Evolutionary conservation across 2,888 invertebrate species (phyloP).

Genomic region (Cryptus armator): DNA sequence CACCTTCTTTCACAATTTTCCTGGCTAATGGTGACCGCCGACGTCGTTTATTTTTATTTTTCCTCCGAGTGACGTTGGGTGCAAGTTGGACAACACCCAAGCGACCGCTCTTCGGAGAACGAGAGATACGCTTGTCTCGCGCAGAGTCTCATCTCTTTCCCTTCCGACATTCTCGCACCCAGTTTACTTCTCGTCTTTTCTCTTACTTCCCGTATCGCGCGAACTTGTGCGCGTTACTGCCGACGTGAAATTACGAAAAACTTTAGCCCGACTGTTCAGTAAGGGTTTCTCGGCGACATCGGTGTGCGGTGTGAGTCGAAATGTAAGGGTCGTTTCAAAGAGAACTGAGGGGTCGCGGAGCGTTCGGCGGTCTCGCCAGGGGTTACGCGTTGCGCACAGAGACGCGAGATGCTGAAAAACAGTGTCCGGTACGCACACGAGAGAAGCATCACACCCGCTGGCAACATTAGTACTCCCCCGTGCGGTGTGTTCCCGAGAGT

Average conservation of each 20-base stretch:
- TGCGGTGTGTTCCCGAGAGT: conserved; percentile 26
- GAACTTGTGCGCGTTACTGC: conserved; percentile 20
- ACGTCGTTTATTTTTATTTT: conserved; percentile 40
- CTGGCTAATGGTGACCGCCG: conserved; percentile 25
- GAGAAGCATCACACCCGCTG: not conserved
- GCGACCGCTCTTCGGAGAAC: conserved; percentile 56
- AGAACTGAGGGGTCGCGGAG: not conserved
- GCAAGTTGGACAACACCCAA: conserved; percentile 67
- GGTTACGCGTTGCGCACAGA: not conserved
- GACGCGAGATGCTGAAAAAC: not conserved
- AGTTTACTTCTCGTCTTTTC: conserved; percentile 6
- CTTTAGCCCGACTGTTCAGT: conserved; percentile 30
- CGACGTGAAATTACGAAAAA: conserved; percentile 47
- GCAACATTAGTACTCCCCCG: not conserved
- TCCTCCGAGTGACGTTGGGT: conserved; percentile 16
- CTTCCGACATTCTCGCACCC: conserved; percentile 11
- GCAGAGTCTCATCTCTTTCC: conserved; percentile 25
- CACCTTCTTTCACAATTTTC: conserved; percentile 30
- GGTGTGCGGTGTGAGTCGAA: not conserved
- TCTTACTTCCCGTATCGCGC: conserved; percentile 18
- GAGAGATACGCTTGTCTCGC: conserved; percentile 55
- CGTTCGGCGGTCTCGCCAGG: not conserved
- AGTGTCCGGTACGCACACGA: not conserved
- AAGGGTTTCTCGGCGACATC: not conserved
- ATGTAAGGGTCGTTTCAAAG: not conserved